Evolutionary conservation across 1,140 invertebrate genomes (phyloP), one percentile per base, ranked within the genome.

Genomic region (Trialeurodes vaporariorum): DNA sequence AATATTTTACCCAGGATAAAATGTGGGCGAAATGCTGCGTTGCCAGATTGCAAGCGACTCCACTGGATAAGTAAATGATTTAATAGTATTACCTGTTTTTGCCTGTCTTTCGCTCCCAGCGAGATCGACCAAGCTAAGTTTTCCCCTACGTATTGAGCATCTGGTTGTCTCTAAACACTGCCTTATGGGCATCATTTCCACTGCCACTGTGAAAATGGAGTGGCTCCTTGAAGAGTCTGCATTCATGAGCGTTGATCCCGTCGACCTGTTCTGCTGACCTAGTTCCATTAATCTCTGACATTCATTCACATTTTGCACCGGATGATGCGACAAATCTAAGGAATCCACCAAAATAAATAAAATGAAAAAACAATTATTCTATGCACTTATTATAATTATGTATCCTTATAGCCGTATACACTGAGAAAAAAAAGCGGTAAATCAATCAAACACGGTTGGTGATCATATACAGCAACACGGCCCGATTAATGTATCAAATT

Each of bases 121-220:
- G 69, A 96, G 79, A 79, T 96, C 93, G 0, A 96, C 94, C 27
- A 98, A 78, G 78, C 96, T 95, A 1, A 98, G 81, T 75, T 94
- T 90, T 0, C 94, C 93, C 61, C 87, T 81, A 65, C 85, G 77
- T 63, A 91, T 86, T 27, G 80, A 77, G 2, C 85, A 82, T 23
- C 77, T 81, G 62, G 85, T 85, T 5, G 34, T 49, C 17, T 49
- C 5, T 2, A 58, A 27, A 9, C 59, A 64, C 0, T 80, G 78
- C 0, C 72, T 59, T n/a, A 75, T 77, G 21, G 76, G 74, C 74
- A 90, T 85, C 80, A 90, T 90, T 77, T 97, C 94, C 17, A 96
- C 79, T 61, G 86, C 87, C 65, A 97, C 86, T 0, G 90, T 93
- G 75, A 97, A 92, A 66, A 97, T 95, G n/a, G 92, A 93, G 77